phyloP scores from a whole-genome alignment of 2,888 invertebrate species.

The Tanypteryx hageni region DNA sequence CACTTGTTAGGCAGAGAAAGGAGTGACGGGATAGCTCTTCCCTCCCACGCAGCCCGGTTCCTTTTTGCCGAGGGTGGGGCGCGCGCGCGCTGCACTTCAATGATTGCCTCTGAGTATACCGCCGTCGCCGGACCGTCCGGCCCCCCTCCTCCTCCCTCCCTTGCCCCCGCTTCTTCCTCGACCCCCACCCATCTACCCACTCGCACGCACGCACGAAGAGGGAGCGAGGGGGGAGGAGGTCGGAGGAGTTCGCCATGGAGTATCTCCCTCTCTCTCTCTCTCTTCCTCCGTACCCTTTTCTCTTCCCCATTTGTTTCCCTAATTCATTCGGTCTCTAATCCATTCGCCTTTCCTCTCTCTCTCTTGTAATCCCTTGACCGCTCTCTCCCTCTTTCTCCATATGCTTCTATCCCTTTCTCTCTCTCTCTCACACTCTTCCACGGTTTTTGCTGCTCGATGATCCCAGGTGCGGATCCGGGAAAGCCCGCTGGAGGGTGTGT shows the following conservation, averaged over 20 bases:
- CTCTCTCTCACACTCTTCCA: neutral
- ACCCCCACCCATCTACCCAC: neutral
- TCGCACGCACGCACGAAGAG: neutral
- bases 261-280: no score
- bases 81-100: constrained; percentile 48
- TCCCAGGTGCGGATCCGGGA: constrained; percentile 56
- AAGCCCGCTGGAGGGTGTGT: constrained; percentile 34
- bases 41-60: neutral
- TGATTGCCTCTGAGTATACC: constrained; percentile 9
- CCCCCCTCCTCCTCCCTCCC: neutral
- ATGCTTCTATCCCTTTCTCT: neutral
- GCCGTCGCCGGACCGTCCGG: neutral
- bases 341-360: constrained; percentile 27
- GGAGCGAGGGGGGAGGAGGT: neutral
- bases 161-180: neutral
- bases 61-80: constrained; percentile 29
- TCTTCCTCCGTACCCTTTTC: constrained; percentile 8
- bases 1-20: constrained; percentile 37
- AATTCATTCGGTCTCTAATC: constrained; percentile 62
- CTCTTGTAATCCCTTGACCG: constrained; percentile 14
- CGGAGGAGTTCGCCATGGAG: neutral
- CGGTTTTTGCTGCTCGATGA: constrained; percentile 49
- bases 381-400: neutral
- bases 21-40: neutral
- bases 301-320: constrained; percentile 60